Evolutionary conservation across 2,888 invertebrate species (phyloP).

Genomic region (Lycaena phlaeas): DNA sequence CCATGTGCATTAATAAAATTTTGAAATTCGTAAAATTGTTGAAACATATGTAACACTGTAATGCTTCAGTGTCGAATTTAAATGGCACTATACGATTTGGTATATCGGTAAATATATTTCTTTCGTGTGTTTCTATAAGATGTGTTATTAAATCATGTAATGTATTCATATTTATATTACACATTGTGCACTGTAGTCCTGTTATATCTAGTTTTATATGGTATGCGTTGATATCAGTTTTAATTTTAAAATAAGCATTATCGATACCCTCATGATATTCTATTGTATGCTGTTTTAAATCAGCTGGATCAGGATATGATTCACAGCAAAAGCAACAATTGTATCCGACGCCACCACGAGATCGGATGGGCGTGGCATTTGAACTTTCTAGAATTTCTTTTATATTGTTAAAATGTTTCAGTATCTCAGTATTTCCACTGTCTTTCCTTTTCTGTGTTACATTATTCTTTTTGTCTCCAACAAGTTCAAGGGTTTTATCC

Average conservation of each 20-base stretch:
- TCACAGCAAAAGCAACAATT: conserved; percentile 35
- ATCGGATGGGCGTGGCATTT: conserved; percentile 42
- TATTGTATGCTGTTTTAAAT: conserved; percentile 37
- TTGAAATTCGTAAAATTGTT: conserved; percentile 29
- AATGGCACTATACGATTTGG: conserved; percentile 37
- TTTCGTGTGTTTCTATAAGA: conserved; percentile 23
- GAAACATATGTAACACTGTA: conserved; percentile 28
- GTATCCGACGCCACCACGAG: conserved; percentile 32
- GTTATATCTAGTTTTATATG: conserved; percentile 43
- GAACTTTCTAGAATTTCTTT: conserved; percentile 33
- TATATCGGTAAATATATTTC: conserved; percentile 24
- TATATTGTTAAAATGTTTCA: conserved; percentile 36
- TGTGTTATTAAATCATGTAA: conserved; percentile 27
- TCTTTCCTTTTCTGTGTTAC: neutral
- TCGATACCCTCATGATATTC: conserved; percentile 26
- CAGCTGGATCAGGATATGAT: conserved; percentile 27
- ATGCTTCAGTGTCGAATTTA: conserved; percentile 27
- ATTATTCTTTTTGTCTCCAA: neutral
- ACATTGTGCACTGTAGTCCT: conserved; percentile 26
- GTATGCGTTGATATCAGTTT: conserved; percentile 22
- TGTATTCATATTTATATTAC: conserved; percentile 19
- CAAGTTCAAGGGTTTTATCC: no score
- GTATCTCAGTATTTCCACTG: conserved; percentile 17
- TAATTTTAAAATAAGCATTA: conserved; percentile 28
- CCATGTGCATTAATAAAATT: conserved; percentile 47